These are phyloP conservation scores for Luperina testacea DNA, from an alignment of 2,888 invertebrate genomes.

Conservation along the genomic window DNA sequence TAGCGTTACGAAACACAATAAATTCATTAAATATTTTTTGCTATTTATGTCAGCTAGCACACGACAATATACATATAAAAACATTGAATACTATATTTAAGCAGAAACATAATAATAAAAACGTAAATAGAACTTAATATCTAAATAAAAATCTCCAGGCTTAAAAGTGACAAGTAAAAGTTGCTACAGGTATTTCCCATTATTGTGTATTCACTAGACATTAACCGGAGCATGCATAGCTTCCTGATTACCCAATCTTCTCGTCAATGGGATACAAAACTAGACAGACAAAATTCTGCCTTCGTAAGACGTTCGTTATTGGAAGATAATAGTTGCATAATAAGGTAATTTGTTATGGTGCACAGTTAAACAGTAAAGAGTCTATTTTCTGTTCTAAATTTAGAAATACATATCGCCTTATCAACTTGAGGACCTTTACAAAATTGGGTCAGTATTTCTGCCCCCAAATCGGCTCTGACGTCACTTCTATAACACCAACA, in stretches of 20 bases:
- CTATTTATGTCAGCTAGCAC: too few species aligned
- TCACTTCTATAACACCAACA: conserved; percentile 22
- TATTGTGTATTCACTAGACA: background rate
- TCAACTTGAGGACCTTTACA: background rate
- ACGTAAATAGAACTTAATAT: background rate
- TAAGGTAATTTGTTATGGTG: background rate
- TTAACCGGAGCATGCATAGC: background rate
- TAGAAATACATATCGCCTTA: background rate
- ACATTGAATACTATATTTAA: too few species aligned
- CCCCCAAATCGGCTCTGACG: background rate
- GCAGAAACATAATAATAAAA: background rate
- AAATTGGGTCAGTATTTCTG: background rate
- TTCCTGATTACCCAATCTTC: background rate
- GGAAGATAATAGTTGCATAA: background rate
- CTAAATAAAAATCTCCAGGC: background rate
- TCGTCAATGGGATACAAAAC: background rate
- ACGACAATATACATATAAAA: too few species aligned
- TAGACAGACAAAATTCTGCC: too few species aligned
- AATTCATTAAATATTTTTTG: too few species aligned
- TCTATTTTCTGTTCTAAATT: background rate
- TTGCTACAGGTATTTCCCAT: background rate
- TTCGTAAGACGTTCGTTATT: background rate
- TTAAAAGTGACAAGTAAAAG: background rate
- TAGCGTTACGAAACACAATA: too few species aligned
- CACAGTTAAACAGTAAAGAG: background rate